Evolutionary conservation across 92 coral and sea anemone species (phyloP), one percentile per base, ranked within the genome.

Genomic region (Bergia sp.): DNA sequence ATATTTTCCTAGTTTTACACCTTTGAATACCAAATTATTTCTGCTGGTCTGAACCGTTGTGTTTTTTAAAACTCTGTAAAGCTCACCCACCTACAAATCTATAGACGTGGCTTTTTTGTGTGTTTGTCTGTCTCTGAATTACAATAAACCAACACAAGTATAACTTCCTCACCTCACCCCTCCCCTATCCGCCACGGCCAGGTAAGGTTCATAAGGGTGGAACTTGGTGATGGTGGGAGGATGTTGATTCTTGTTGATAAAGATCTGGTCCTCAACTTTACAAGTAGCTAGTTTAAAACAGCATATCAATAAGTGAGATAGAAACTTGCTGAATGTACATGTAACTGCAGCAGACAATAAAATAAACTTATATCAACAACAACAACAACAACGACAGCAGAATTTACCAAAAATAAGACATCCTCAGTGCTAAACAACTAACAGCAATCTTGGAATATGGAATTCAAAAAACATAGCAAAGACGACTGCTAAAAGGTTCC

Each of bases 201-300:
- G 93, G 91, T 95, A 94, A 61, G 99, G 98, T 76, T 96, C 98
- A 73, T 96, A 96, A 9, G 99, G 99, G 76, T 96, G 98, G 80
- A 96, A 96, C 83, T 98, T 92, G 71, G 94, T 85, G 58, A 95
- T 94, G 38, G 91, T 82, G 9, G 99, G 99, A 49, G 96, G 93
- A 78, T 95, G 91, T 66, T 85, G 89, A 58, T 95, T 96, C 90
- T 92, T 95, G 90, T 95, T 95, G 91, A 96, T 92, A 73, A 96
- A 96, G 37, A 96, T 96, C 85, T 96, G 99, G 94, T 96, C 99
- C 83, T 95, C 98, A n/a, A 96, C 88, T 88, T 94, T 96, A 61
- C 95, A 89, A 66, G 94, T 82, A 74, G 92, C 96, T 95, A 89
- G 58, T 82, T 88, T 49, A 77, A 80, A 91, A 16, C 44, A 39